Evolutionary conservation across 2,888 invertebrate species (phyloP), one percentile per base, ranked within the genome.

Genomic region (Leptodirus hochenwartii): DNA sequence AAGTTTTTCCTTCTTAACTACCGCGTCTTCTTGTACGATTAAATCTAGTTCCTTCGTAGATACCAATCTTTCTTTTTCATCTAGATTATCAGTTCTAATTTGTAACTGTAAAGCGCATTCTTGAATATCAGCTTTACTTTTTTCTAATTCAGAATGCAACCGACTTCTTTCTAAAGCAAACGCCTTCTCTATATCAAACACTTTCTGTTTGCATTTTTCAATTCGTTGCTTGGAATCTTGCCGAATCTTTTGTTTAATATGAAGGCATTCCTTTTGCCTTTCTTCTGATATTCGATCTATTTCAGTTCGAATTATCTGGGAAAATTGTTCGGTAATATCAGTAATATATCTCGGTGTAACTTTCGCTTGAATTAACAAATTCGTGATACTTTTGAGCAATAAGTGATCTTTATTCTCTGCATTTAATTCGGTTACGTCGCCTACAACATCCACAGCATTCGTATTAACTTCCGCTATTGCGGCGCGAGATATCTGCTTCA

Each of bases 161-260:
- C 38, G 41, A 14, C 35, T 35, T 22, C 40, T 41, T 34, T 47
- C 47, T 4, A 31, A 29, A 11, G 43, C 41, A 16, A 44, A 39
- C 11, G 39, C 34, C 15, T 33, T 37, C 30, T 47, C 42, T 15
- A 45, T 35, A 26, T 43, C 34, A 2, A 30, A 20, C 16, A 43
- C 30, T 32, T 41, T 43, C 15, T 36, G 34, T 33, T 41, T 41
- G 22, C 44, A 41, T 37, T 43, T 40, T 13, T 40, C 37, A 22
- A 41, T 34, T 32, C 42, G 37, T 15, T 27, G 37, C 22, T 33
- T 30, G 17, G 39, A 33, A 32, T 47, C 44, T 12, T 34, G 34
- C 26, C 38, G 34, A 22, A 43, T 33, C 28, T 35, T 37, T 9
- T 33, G 16, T 15, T 37, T 34, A n/a, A 37, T 5, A 15, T 30